These are phyloP conservation scores for Tetropium fuscum DNA, from an alignment of 2,888 invertebrate species.

Conservation along the genomic window DNA sequence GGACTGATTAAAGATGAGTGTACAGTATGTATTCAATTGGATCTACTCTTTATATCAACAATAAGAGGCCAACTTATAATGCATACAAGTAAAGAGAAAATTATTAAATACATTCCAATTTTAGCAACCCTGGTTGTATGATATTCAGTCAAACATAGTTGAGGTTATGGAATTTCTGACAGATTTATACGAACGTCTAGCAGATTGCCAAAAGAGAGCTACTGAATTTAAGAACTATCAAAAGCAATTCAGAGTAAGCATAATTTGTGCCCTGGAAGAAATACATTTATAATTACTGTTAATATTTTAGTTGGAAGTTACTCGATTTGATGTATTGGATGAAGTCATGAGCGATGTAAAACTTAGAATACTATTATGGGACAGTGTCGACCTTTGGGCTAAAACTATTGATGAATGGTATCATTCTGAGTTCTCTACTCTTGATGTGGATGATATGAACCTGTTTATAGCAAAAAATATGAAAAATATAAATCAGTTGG, in stretches of 20 bases:
- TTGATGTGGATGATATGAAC: slow-evolving; percentile 82
- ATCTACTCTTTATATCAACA: not conserved
- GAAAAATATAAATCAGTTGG: slow-evolving; percentile 81
- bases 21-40: no score
- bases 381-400: slow-evolving; percentile 81
- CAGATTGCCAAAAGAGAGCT: slow-evolving; percentile 75
- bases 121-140: slow-evolving; percentile 81
- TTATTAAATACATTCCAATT: not conserved
- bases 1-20: slow-evolving; percentile 80
- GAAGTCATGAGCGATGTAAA: slow-evolving; percentile 84
- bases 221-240: slow-evolving; percentile 84
- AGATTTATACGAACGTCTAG: slow-evolving; percentile 73
- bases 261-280: not conserved
- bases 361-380: slow-evolving; percentile 84
- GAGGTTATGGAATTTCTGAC: slow-evolving; percentile 75
- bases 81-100: not conserved
- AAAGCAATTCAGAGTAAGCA: slow-evolving; percentile 81
- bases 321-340: slow-evolving; percentile 84
- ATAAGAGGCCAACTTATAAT: not conserved
- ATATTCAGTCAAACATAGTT: slow-evolving; percentile 77
- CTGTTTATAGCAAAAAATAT: slow-evolving; percentile 74
- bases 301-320: slow-evolving; percentile 78
- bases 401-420: slow-evolving; percentile 76
- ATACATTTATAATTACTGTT: not conserved
- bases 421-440: slow-evolving; percentile 70